phyloP scores from a whole-genome alignment of 2,888 invertebrate species.

The Allygus modestus region DNA sequence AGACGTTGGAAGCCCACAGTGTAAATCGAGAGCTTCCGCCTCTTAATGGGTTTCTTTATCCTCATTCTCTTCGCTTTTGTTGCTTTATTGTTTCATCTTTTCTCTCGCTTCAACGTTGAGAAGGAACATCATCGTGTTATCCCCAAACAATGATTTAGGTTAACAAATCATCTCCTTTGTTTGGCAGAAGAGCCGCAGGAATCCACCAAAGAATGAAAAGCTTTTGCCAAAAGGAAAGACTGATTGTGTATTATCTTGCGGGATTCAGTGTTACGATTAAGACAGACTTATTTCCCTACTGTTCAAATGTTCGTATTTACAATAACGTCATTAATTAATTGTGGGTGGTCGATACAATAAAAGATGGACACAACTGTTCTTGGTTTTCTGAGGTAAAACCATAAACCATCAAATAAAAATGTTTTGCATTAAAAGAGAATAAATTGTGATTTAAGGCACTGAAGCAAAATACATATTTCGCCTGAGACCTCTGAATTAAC shows the following conservation, averaged over 20 bases:
- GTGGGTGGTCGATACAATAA: too few relatives aligned
- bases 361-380: too few relatives aligned
- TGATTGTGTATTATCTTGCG: background rate
- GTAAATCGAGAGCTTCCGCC: background rate
- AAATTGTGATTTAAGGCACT: too few relatives aligned
- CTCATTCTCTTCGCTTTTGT: background rate
- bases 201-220: background rate
- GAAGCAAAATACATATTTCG: too few relatives aligned
- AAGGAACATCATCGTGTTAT: background rate
- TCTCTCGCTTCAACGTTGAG: background rate
- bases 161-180: constrained; percentile 18
- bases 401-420: too few relatives aligned
- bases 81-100: constrained; percentile 15
- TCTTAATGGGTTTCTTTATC: background rate
- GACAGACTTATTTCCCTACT: too few relatives aligned
- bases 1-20: background rate
- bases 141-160: background rate
- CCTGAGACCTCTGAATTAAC: too few relatives aligned
- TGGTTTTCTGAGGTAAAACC: too few relatives aligned
- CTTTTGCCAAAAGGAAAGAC: background rate
- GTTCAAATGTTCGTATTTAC: too few relatives aligned
- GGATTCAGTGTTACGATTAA: too few relatives aligned
- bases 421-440: too few relatives aligned
- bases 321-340: too few relatives aligned
- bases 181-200: background rate